A percentile compares a stretch with the other conserved stretches of the same genome.
Evolutionary conservation across 2,797 vertebrate species (phyloP).

Genomic region (Chanos chanos): DNA sequence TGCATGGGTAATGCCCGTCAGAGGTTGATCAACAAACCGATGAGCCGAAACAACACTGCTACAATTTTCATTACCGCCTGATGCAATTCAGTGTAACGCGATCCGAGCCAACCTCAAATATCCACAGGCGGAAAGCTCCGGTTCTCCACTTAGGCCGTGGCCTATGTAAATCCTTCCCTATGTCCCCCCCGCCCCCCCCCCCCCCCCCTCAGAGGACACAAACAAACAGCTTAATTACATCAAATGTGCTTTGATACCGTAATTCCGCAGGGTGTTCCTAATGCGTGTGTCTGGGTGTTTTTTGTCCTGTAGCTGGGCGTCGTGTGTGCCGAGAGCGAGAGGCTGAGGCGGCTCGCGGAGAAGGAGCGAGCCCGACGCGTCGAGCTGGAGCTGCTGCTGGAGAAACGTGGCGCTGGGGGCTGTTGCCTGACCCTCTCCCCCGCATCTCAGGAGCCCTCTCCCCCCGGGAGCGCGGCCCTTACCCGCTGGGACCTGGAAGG

Average conservation of each 20-base stretch:
- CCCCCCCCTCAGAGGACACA: constrained; percentile 25
- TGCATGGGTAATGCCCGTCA: constrained; percentile 23
- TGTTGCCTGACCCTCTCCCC: constrained; percentile 27
- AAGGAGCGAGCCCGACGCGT: constrained; percentile 54
- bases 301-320: constrained; percentile 59
- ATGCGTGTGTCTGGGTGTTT: constrained; percentile 39
- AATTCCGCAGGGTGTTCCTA: constrained; percentile 21
- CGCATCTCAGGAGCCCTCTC: constrained; percentile 16
- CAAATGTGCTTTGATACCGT: constrained; percentile 36
- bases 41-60: constrained; percentile 33
- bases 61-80: constrained; percentile 39
- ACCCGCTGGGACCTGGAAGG: not conserved
- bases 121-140: constrained; percentile 14
- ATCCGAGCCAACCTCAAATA: constrained; percentile 20
- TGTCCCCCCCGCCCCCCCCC: constrained; percentile 27
- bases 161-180: constrained; percentile 33
- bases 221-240: constrained; percentile 38
- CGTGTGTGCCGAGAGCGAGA: constrained; percentile 61
- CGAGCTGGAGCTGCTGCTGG: constrained; percentile 51
- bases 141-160: constrained; percentile 12
- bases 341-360: constrained; percentile 60
- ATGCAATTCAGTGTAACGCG: constrained; percentile 32
- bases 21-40: constrained; percentile 34
- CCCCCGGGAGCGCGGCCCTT: constrained; percentile 21
- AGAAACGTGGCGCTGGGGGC: constrained; percentile 27